Percentiles rank a stretch among this genome's conserved stretches.
Evolutionary conservation across 2,888 invertebrate genomes (phyloP).

Genomic region (Noctua fimbriata): DNA sequence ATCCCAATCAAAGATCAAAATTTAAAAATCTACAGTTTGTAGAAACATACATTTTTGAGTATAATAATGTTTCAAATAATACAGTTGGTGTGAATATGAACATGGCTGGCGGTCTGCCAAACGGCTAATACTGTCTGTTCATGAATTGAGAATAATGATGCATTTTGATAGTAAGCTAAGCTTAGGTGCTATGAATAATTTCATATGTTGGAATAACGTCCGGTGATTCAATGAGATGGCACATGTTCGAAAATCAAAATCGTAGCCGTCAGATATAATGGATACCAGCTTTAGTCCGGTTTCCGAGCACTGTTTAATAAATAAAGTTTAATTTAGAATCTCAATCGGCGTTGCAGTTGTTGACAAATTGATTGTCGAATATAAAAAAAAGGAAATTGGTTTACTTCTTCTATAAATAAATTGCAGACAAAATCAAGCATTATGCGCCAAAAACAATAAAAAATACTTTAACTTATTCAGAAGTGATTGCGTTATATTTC

Average conservation of each 20-base stretch:
- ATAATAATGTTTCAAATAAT: conserved; percentile 39
- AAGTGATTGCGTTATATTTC: background rate
- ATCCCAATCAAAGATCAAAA: background rate
- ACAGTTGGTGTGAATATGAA: conserved; percentile 46
- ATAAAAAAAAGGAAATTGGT: background rate
- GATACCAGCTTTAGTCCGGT: background rate
- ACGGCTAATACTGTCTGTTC: conserved; percentile 13
- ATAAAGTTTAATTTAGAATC: too few relatives aligned
- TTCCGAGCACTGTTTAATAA: too few relatives aligned
- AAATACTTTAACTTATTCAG: background rate
- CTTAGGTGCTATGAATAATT: conserved; percentile 30
- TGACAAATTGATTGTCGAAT: background rate
- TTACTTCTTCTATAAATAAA: background rate
- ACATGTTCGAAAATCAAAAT: background rate
- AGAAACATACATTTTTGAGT: background rate
- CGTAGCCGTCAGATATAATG: background rate
- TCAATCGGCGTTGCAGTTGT: too few relatives aligned
- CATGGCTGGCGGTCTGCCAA: conserved; percentile 53
- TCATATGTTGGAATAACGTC: background rate
- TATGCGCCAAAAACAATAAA: background rate
- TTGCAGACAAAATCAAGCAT: background rate
- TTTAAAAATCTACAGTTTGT: background rate
- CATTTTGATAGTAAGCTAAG: conserved; percentile 25
- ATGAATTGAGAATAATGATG: conserved; percentile 42
- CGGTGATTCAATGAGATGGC: background rate